Evolutionary conservation across 35 echinoderm and acorn worm species (phyloP).

Genomic region (Hemicentrotus pulcherrimus): DNA sequence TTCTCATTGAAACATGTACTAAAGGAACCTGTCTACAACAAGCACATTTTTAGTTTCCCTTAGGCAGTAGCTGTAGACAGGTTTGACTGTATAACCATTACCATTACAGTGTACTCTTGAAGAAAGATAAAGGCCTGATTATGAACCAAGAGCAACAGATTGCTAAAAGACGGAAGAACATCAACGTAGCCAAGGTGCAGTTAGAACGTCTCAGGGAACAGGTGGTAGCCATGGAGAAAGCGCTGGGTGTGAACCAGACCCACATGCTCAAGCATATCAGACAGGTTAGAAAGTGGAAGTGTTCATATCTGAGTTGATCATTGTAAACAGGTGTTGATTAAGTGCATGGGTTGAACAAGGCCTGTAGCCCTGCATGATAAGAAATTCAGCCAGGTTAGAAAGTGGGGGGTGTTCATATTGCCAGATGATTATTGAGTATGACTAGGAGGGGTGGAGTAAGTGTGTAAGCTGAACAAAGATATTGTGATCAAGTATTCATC

Average conservation of each 20-base stretch:
- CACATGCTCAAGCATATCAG: conserved; percentile 66
- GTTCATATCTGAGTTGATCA: background rate
- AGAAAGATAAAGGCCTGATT: conserved; percentile 50
- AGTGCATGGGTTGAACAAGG: no score
- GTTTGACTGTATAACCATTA: background rate
- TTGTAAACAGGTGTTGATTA: background rate
- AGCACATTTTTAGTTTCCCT: no score
- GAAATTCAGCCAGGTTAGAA: no score
- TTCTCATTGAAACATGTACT: no score
- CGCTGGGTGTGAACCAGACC: conserved; percentile 46
- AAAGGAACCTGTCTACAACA: no score
- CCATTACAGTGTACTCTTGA: conserved; percentile 36
- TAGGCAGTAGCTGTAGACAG: no score
- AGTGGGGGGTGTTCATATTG: no score
- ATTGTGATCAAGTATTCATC: no score
- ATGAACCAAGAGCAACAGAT: conserved; percentile 51
- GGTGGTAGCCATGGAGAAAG: conserved; percentile 57
- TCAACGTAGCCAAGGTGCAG: conserved; percentile 41
- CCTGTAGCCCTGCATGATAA: no score
- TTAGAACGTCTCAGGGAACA: conserved; percentile 63
- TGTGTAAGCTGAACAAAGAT: no score
- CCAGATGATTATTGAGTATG: no score
- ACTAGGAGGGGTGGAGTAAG: no score
- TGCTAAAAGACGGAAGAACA: conserved; percentile 41
- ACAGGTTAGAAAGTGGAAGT: conserved; percentile 55